Conservation (phyloP, 2,888 invertebrate species). For the Magallana nippona region DNA sequence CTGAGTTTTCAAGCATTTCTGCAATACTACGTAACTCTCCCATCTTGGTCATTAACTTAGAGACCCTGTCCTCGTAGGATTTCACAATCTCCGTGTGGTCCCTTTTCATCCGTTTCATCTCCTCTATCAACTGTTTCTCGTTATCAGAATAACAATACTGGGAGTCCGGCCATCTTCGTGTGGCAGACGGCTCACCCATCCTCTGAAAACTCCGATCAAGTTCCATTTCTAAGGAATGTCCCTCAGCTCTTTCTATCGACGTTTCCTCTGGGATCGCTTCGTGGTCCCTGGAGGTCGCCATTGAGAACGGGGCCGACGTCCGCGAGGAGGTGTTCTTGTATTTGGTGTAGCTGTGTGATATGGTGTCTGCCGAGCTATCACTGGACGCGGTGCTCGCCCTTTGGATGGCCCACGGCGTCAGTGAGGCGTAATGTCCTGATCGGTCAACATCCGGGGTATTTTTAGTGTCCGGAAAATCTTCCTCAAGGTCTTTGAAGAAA, state of each 20-base stretch:
- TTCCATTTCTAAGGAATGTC: conserved; percentile 53
- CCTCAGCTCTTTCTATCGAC: conserved; percentile 57
- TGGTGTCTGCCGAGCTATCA: conserved; percentile 67
- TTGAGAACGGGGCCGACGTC: conserved; percentile 43
- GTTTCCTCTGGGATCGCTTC: conserved; percentile 64
- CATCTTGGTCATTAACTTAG: conserved; percentile 76
- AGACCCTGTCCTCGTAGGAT: conserved; percentile 75
- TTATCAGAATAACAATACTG: conserved; percentile 76
- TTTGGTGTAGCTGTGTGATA: conserved; percentile 59
- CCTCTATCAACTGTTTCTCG: conserved; percentile 77
- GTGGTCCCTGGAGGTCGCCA: conserved; percentile 61
- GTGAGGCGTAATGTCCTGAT: conserved; percentile 28
- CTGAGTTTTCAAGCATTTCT: conserved; percentile 75
- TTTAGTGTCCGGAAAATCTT: conserved; percentile 57
- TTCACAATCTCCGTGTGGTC: conserved; percentile 74
- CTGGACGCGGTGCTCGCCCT: conserved; percentile 65
- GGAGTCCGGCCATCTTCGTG: conserved; percentile 62
- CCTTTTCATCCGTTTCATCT: conserved; percentile 76
- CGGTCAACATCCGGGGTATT: conserved; percentile 12
- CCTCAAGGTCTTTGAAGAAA: conserved; percentile 63
- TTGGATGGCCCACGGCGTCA: conserved; percentile 59
- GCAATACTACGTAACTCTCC: conserved; percentile 74
- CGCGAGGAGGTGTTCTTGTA: conserved; percentile 54
- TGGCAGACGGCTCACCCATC: conserved; percentile 42
- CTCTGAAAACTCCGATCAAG: conserved; percentile 38